Evolutionary conservation across 2,888 invertebrate species (phyloP).

Genomic region (Amiota minor): DNA sequence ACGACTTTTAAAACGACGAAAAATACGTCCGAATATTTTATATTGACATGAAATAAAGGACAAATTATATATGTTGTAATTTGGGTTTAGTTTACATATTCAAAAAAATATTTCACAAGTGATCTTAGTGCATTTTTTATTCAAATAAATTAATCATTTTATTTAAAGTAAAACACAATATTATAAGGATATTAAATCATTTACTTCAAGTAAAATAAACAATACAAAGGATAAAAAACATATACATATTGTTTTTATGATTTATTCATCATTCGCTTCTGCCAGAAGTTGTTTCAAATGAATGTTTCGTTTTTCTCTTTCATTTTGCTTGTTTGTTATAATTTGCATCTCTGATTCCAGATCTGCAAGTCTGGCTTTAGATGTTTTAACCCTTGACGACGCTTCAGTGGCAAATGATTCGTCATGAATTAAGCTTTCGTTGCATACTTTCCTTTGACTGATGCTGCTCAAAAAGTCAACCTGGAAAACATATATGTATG

Average conservation of each 20-base stretch:
- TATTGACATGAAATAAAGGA: too few relatives aligned
- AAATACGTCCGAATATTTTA: too few relatives aligned
- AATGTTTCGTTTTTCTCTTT: constrained; percentile 82
- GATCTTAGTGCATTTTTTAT: too few relatives aligned
- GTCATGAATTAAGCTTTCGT: not conserved
- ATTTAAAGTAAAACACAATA: too few relatives aligned
- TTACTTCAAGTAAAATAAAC: too few relatives aligned
- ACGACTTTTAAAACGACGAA: too few relatives aligned
- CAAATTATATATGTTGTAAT: too few relatives aligned
- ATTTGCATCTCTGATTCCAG: constrained; percentile 85
- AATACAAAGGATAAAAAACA: too few relatives aligned
- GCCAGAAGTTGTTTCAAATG: constrained; percentile 79
- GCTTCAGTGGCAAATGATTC: not conserved
- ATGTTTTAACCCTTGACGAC: not conserved
- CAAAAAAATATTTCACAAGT: too few relatives aligned
- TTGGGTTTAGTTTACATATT: too few relatives aligned
- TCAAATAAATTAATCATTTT: too few relatives aligned
- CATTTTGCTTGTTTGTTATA: constrained; percentile 80
- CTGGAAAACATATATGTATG: not conserved
- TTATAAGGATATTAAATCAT: too few relatives aligned
- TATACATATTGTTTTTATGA: not conserved
- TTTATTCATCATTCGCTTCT: not conserved
- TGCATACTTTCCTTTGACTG: not conserved
- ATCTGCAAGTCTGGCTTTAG: constrained; percentile 81
- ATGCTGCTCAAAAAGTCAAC: not conserved